Evolutionary conservation across 1,140 invertebrate species (phyloP), one percentile per base, ranked within the genome.

Genomic region (Drosophila gunungcola): DNA sequence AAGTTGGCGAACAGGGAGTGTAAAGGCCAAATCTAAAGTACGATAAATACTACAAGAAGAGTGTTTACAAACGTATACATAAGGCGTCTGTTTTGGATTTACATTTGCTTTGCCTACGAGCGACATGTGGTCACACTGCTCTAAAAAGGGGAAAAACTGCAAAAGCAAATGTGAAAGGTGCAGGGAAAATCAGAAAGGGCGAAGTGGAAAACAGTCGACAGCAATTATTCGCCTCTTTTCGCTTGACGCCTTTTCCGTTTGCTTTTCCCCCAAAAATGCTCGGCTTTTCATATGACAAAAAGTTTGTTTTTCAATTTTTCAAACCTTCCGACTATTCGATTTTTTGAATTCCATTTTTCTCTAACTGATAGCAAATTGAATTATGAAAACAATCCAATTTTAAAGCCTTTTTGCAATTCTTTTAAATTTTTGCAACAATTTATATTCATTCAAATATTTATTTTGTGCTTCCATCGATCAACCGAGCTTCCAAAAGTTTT

Each of bases 21-120:
- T 43, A 81, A 65, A 69, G 83, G 83, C 83, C 83, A 86, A 86
- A 86, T 86, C 83, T 88, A 61, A 81, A 82, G 64, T 78, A 86
- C 76, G 73, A 85, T 84, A 83, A 80, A 83, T 76, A 58, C 60
- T 54, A 72, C 7, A 69, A 34, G 36, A 56, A 69, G 49, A 65
- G 72, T 75, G 52, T 75, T 51, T 65, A 75, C 69, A 54, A 67
- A 57, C 62, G 61, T 57, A 75, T 56, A 65, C 72, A 75, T 34
- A 36, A 46, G 73, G 54, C 29, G 29, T 54, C 49, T 72, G 52
- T 49, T 72, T 70, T 13, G 68, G 68, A 72, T 46, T 72, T 70
- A 45, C 36, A 36, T 68, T 45, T 57, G 55, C 64, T 49, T 55
- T 46, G 67, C 51, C 65, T 52, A 70, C 34, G n/a, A 48, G 62